These are phyloP conservation scores for Cryptocephalus moraei DNA, from an alignment of 2,888 invertebrate genomes.

Conservation along the genomic window DNA sequence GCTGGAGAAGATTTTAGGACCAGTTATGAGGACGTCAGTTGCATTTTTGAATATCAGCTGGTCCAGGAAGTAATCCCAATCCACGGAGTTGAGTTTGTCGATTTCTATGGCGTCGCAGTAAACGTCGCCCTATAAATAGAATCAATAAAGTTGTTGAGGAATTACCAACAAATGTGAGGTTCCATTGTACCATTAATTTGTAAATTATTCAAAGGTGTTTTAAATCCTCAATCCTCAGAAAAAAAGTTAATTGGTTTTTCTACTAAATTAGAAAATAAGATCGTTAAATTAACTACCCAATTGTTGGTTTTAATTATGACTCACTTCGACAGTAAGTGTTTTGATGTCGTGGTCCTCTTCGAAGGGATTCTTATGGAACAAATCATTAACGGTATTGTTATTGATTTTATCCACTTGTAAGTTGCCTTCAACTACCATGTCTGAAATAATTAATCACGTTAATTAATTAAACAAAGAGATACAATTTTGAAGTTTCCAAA, in stretches of 20 bases:
- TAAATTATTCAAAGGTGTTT: no score
- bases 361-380: conserved; percentile 17
- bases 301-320: neutral
- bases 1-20: conserved; percentile 27
- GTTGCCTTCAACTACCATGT: conserved; percentile 30
- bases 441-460: conserved; percentile 19
- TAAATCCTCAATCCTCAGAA: no score
- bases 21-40: conserved; percentile 22
- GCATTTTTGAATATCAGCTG: conserved; percentile 38
- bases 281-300: no score
- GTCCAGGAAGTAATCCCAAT: conserved; percentile 33
- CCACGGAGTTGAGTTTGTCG: conserved; percentile 31
- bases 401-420: conserved; percentile 32
- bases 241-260: no score
- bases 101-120: conserved; percentile 24
- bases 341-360: conserved; percentile 29
- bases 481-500: no score
- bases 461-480: no score
- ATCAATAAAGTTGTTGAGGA: no score
- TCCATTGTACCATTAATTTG: no score
- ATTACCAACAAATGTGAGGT: no score
- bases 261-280: no score
- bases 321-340: conserved; percentile 29
- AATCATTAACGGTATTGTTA: conserved; percentile 14
- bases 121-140: conserved; percentile 23